Percentiles rank a stretch among this genome's conserved stretches.
Evolutionary conservation across 2,888 invertebrate genomes (phyloP).

Genomic region (Rosalia funebris): DNA sequence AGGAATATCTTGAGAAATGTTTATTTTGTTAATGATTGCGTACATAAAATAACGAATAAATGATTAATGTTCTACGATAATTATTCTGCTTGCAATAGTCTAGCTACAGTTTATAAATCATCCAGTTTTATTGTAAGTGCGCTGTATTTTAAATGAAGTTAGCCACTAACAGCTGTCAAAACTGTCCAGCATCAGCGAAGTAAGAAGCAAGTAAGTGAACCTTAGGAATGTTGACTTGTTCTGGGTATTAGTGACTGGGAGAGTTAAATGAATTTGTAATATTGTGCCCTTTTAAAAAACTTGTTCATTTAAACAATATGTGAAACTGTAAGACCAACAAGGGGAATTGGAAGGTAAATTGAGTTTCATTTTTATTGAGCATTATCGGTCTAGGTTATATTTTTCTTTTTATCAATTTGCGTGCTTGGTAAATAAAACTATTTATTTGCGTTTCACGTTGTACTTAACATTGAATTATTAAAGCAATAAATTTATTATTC

Average conservation of each 20-base stretch:
- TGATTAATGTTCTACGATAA: background rate
- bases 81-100: background rate
- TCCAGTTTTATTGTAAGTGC: background rate
- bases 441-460: slow-evolving; percentile 49
- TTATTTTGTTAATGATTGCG: no score
- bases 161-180: background rate
- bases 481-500: slow-evolving; percentile 37
- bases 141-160: background rate
- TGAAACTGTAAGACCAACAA: background rate
- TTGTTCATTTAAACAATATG: background rate
- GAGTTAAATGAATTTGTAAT: background rate
- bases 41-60: background rate
- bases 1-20: no score
- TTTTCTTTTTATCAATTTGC: slow-evolving; percentile 38
- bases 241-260: background rate
- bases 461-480: slow-evolving; percentile 35
- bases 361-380: background rate
- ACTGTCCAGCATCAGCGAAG: background rate
- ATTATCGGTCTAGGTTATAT: slow-evolving; percentile 31
- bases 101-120: background rate
- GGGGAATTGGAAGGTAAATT: background rate
- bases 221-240: background rate
- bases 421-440: slow-evolving; percentile 38
- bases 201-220: background rate
- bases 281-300: background rate